Conservation (phyloP, 2,888 invertebrate genomes). For the Aporophyla nigra region DNA sequence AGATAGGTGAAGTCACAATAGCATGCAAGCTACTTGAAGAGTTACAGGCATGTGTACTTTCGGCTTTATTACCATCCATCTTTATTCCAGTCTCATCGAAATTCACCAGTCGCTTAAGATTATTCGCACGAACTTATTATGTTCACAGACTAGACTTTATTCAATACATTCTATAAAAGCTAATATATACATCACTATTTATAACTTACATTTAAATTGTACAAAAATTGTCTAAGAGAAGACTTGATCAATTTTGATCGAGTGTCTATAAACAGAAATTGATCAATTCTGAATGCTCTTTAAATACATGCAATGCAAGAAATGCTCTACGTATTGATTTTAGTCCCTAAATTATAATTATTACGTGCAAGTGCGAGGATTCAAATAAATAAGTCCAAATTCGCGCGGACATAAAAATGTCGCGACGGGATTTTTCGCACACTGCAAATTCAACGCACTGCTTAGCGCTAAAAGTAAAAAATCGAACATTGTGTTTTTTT, state of each 20-base stretch:
- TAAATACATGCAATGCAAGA: neutral
- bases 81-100: constrained; percentile 15
- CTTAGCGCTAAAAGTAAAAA: too few species aligned
- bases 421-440: too few species aligned
- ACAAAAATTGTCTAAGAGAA: constrained; percentile 21
- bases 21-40: neutral
- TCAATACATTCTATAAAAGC: constrained; percentile 45
- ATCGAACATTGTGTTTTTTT: too few species aligned
- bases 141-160: constrained; percentile 53
- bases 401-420: too few species aligned
- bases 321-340: neutral
- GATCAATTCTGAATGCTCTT: neutral
- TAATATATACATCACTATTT: constrained; percentile 45
- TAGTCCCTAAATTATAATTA: neutral
- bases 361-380: constrained; percentile 29
- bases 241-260: neutral
- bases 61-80: neutral
- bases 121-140: constrained; percentile 32
- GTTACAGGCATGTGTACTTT: neutral
- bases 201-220: constrained; percentile 42
- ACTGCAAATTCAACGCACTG: too few species aligned
- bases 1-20: neutral
- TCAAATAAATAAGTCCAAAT: neutral
- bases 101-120: neutral
- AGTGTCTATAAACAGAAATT: neutral